Base-by-base conservation (phyloP, 2,797 vertebrate species). In the Enoplosus armatus region DNA sequence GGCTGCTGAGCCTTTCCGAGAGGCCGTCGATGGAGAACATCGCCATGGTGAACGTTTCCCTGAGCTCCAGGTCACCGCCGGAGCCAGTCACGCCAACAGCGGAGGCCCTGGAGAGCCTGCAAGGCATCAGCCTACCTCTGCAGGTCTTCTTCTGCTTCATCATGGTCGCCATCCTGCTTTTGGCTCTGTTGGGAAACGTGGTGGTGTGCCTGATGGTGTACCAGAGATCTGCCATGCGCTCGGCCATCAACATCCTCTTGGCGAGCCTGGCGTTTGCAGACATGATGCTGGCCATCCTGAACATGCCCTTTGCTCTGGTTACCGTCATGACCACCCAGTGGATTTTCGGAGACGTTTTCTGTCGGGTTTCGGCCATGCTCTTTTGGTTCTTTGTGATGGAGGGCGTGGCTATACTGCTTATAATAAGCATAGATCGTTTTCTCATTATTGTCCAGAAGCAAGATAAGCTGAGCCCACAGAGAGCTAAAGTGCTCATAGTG, bases 181-280 rank as follows among this genome's bases (percentile, higher is more conserved):
- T 98, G 86, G 97, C 98, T 47, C 96, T 99, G 81, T 87, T 98
- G 37, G 98, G 98, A 8, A 99, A 99, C 75, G 95, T 97, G 89
- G 98, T 99, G 54, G 98, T 99, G 79, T 99, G 98, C 89, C 92
- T 99, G 84, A 99, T 99, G 98, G 98, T 99, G 77, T 99, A 99
- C 94, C 98, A 98, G 92, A 96, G 97, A 48, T 97, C 98, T 0
- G 98, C 98, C 77, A 99, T 99, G 98, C 94, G 98, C 83, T 99
- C 98, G 0, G 98, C 98, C 70, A 99, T 99, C 94, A 99, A 99
- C 93, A 98, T 99, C 91, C 96, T 99, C 45, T 90, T 99, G 74
- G 98, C 98, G 47, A 99, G 97, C 90, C 91, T 99, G 90, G 98
- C 98, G 35, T 98, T 98, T 76, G 97, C 98, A 8, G 98, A 99